Conservation (phyloP, 2,113 vertebrate species). For the Amazona guildingii region DNA sequence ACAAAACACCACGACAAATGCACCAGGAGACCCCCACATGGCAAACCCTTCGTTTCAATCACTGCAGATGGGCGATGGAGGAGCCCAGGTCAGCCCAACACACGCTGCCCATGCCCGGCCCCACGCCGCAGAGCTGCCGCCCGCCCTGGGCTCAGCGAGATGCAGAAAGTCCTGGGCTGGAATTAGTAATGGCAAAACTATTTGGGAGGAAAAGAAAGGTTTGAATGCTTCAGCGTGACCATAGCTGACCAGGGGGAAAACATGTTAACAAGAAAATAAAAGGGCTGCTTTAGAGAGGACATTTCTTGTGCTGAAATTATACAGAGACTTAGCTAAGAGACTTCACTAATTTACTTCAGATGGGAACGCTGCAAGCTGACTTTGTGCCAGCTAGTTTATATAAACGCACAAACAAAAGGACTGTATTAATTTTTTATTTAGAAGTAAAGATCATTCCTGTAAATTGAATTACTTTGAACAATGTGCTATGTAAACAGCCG, state of each 20-base stretch:
- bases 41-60: accelerated
- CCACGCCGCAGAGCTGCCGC: background rate
- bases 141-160: background rate
- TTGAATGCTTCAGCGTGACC: slow-evolving; percentile 21
- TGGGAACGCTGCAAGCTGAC: slow-evolving; percentile 57
- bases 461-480: slow-evolving; percentile 68
- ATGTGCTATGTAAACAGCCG: slow-evolving; percentile 60
- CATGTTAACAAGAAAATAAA: background rate
- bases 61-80: accelerated
- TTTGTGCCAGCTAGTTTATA: slow-evolving; percentile 59
- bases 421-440: slow-evolving; percentile 70
- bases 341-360: slow-evolving; percentile 67
- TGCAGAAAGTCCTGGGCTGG: background rate
- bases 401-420: slow-evolving; percentile 64
- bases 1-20: accelerated
- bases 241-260: background rate
- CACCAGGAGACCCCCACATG: accelerated
- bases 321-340: slow-evolving; percentile 68
- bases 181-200: slow-evolving; percentile 28
- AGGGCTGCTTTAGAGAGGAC: background rate
- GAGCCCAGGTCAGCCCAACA: background rate
- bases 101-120: accelerated
- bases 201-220: slow-evolving; percentile 27
- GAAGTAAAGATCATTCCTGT: slow-evolving; percentile 63
- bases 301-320: slow-evolving; percentile 65